phyloP scores from a whole-genome alignment of 2,797 vertebrate genomes.

The Uromys caudimaculatus region DNA sequence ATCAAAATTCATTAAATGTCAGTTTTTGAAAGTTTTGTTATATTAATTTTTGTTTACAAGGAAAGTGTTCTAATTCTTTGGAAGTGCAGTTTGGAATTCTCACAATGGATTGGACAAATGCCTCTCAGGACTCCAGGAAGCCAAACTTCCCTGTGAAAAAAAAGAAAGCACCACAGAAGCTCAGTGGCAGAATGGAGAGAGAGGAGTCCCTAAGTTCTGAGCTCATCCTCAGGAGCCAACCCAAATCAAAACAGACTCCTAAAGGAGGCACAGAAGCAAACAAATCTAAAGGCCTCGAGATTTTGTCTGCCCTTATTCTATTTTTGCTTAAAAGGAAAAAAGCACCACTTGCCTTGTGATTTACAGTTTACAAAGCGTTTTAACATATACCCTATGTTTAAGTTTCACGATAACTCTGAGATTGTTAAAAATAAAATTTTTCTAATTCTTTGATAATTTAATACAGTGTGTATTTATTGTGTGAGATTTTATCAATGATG shows the following conservation, averaged over 20 bases:
- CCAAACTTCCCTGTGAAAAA: not conserved
- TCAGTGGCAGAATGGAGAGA: not conserved
- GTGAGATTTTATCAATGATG: not conserved
- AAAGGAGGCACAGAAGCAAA: constrained; percentile 44
- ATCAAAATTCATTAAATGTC: constrained; percentile 31
- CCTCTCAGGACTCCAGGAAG: not conserved
- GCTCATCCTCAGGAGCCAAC: constrained; percentile 4
- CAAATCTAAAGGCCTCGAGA: constrained; percentile 23
- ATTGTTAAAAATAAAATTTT: not conserved
- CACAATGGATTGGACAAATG: not conserved
- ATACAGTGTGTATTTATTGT: not conserved
- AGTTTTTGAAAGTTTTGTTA: constrained; percentile 18
- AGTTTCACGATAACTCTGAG: not conserved
- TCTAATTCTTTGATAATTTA: not conserved
- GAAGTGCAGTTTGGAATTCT: not conserved
- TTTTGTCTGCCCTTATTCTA: constrained; percentile 51
- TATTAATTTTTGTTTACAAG: constrained; percentile 26
- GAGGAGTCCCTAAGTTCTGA: not conserved
- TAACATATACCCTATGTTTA: constrained; percentile 35
- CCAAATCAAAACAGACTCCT: constrained; percentile 49
- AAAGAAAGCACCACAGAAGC: not conserved
- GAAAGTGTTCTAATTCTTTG: not conserved
- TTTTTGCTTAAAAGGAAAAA: constrained; percentile 64
- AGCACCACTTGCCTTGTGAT: constrained; percentile 61
- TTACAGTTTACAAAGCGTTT: constrained; percentile 71